Conservation (phyloP, 2,797 vertebrate genomes). For the Etheostoma nigrum region DNA sequence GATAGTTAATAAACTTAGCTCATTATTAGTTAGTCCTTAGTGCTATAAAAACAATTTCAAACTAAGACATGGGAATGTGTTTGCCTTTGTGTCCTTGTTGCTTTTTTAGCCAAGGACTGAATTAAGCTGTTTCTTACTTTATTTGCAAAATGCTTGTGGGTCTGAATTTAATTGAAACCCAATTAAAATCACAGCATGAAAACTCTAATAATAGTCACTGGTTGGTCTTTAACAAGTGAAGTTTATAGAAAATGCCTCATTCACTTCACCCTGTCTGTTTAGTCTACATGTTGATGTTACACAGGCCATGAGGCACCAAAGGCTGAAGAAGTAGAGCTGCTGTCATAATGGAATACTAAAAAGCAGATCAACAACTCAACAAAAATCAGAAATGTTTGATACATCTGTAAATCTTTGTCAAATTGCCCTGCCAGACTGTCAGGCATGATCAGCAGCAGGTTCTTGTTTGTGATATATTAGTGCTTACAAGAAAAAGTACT, state of each 20-base stretch:
- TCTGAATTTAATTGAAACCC: conserved; percentile 70
- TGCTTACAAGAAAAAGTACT: conserved; percentile 58
- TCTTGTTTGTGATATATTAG: conserved; percentile 47
- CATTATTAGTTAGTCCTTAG: conserved; percentile 28
- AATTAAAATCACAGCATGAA: conserved; percentile 74
- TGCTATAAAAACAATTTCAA: conserved; percentile 31
- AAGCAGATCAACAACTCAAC: conserved; percentile 36
- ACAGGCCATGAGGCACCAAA: conserved; percentile 11
- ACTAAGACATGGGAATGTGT: conserved; percentile 24
- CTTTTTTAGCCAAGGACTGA: conserved; percentile 44
- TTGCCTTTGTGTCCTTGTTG: conserved; percentile 51
- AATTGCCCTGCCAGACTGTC: conserved; percentile 55
- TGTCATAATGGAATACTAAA: conserved; percentile 9
- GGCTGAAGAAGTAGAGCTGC: conserved; percentile 10
- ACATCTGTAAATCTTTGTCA: conserved; percentile 35
- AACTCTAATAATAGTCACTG: conserved; percentile 60
- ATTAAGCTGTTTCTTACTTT: conserved; percentile 57
- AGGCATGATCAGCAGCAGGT: conserved; percentile 42
- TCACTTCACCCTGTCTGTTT: conserved; percentile 49
- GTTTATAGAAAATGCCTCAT: conserved; percentile 59
- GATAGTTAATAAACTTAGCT: conserved; percentile 33
- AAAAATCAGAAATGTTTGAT: conserved; percentile 41
- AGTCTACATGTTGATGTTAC: conserved; percentile 49
- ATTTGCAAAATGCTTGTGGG: conserved; percentile 68
- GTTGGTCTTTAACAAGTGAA: conserved; percentile 52